Evolutionary conservation across 1,140 invertebrate genomes (phyloP), one percentile per base, ranked within the genome.

Genomic region (Drosophila chauvacae): DNA sequence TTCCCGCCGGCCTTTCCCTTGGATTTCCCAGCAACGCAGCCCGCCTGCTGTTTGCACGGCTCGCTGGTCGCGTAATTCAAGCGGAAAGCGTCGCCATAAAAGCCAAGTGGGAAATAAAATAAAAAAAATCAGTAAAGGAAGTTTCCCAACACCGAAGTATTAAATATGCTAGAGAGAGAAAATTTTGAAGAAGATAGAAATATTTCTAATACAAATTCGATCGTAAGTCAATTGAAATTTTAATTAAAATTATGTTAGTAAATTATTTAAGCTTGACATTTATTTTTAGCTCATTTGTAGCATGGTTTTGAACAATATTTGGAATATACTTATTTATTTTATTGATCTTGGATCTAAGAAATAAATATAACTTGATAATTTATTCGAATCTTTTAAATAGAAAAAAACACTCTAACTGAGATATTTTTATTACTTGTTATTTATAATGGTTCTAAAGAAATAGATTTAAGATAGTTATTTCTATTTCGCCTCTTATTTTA

Each of bases 71-170:
- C 81, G 77, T 81, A 88, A 90, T 88, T 88, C 84, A 88, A 88
- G 84, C 81, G 85, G 69, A 88, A 88, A 83, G 63, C 80, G 84
- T 80, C 84, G 85, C 77, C 80, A 80, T 90, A 88, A 88, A 88
- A 90, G 69, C 85, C 80, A 90, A 90, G 77, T 65, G 73, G 61
- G 51, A 55, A 44, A 44, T 41, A 44, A 64, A 64, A 41, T 64
- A 45, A 60, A 33, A 75, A 44, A 75, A 56, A 14, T 42, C 14
- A 16, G 23, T 18, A 11, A 56, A 44, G 14, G 3, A 56, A 39
- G 9, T 5, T 26, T 11, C 3, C 2, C 18, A 0, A 39, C 7
- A 11, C 20, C 53, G 35, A 56, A 39, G 14, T 11, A 26, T 39
- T 23, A 11, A 39, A 56, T 56, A 39, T 37, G 35, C 53, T 39